phyloP scores from a whole-genome alignment of 2,113 vertebrate species.

The Naja naja region DNA sequence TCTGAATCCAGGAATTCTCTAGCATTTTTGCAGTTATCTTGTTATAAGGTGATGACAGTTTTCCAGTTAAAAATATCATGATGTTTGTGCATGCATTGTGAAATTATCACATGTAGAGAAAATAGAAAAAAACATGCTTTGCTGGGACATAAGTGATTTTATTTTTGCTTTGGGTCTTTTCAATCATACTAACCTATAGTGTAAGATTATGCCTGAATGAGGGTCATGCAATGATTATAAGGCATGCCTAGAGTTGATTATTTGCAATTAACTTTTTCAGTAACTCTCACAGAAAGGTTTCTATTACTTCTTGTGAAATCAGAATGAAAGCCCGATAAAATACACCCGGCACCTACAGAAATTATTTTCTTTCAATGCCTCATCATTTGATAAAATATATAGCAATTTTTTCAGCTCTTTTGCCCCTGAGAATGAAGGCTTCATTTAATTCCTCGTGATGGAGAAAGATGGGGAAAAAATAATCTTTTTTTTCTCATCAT shows the following conservation, averaged over 20 bases:
- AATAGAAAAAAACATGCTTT: background rate
- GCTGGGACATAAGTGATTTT: background rate
- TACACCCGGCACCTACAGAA: background rate
- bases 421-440: constrained; percentile 11
- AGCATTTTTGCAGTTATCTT: no score
- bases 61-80: background rate
- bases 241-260: background rate
- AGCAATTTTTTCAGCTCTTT: constrained; percentile 25
- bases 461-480: background rate
- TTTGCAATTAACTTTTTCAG: background rate
- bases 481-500: background rate
- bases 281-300: constrained; percentile 25
- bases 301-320: background rate
- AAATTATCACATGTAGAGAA: background rate
- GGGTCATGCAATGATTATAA: accelerated
- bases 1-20: no score
- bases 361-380: background rate
- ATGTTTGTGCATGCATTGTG: background rate
- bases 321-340: background rate
- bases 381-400: constrained; percentile 15
- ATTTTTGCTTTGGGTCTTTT: background rate
- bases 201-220: background rate
- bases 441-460: constrained; percentile 48
- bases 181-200: background rate
- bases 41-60: no score